Conservation (phyloP, 2,113 vertebrate genomes). For the Elgaria multicarinata region DNA sequence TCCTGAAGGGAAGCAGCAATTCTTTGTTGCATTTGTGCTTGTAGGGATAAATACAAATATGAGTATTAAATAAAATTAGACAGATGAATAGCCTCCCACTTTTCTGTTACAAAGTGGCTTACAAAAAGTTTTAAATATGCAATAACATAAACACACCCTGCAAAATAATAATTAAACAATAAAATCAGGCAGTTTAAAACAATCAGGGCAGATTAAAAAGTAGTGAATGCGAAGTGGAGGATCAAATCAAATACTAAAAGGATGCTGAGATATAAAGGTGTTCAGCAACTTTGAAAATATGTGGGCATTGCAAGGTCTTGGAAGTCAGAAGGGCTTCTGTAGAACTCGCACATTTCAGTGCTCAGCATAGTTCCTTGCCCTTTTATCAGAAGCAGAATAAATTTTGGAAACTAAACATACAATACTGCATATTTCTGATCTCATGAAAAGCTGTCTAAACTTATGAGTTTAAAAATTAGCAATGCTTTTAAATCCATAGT, state of each 20-base stretch:
- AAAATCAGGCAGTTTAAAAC: not conserved
- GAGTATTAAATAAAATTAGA: not conserved
- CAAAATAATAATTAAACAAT: not conserved
- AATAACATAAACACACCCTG: not conserved
- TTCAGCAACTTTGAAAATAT: not conserved
- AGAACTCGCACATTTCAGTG: not conserved
- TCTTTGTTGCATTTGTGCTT: not conserved
- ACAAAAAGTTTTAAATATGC: not conserved
- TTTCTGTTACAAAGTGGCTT: not conserved
- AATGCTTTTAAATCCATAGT: not conserved
- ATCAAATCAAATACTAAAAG: not conserved
- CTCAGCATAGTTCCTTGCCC: not conserved
- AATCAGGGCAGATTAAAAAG: not conserved
- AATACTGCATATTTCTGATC: not conserved
- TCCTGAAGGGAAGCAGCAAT: not conserved
- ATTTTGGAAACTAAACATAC: not conserved
- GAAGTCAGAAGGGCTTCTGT: not conserved
- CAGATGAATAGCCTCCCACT: not conserved
- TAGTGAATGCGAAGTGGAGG: not conserved
- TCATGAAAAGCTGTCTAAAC: not conserved
- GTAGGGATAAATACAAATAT: not conserved
- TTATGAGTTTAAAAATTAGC: not conserved
- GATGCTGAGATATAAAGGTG: not conserved
- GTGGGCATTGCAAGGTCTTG: not conserved
- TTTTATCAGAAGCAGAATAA: not conserved